Evolutionary conservation across 1,140 invertebrate genomes (phyloP).

Genomic region (Platyscapa corneri): DNA sequence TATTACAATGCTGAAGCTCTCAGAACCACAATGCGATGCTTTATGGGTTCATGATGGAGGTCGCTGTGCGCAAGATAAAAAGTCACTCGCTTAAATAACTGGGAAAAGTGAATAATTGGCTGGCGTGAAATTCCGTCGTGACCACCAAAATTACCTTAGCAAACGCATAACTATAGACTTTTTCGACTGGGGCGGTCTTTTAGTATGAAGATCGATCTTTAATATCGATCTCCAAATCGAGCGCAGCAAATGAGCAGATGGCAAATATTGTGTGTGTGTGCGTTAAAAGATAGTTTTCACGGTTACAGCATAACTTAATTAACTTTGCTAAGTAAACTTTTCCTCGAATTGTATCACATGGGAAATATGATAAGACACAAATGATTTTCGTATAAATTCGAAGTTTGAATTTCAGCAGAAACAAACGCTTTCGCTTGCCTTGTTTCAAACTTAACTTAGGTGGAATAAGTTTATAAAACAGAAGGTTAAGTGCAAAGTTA

Average conservation of each 20-base stretch:
- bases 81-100: neutral
- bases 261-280: neutral
- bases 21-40: conserved; percentile 27
- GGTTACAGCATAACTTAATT: neutral
- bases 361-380: too few relatives aligned
- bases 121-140: neutral
- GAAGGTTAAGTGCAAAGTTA: neutral
- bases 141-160: neutral
- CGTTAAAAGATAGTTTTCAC: neutral
- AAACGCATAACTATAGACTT: neutral
- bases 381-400: too few relatives aligned
- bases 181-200: neutral
- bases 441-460: neutral
- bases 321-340: neutral
- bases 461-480: neutral
- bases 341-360: neutral
- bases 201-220: neutral
- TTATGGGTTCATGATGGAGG: conserved; percentile 19
- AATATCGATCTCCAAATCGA: neutral
- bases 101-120: conserved; percentile 39
- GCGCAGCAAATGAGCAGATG: neutral
- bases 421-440: neutral
- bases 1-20: neutral
- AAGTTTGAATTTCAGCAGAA: too few relatives aligned
- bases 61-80: neutral